Evolutionary conservation across 2,797 vertebrate genomes (phyloP).

Genomic region (Sebastes iracundus): DNA sequence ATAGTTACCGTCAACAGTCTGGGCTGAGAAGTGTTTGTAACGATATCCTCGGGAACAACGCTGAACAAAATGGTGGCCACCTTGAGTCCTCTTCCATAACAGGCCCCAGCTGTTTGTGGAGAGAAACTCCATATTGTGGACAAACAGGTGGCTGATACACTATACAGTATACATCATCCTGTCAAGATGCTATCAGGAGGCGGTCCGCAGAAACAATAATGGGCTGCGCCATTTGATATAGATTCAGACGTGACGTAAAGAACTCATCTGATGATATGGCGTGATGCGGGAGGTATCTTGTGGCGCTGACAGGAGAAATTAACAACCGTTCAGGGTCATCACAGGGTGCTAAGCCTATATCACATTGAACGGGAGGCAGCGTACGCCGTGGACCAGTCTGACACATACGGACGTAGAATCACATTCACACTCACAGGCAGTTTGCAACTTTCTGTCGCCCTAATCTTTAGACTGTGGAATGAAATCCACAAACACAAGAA

Average conservation of each 20-base stretch:
- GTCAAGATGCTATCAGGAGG: conserved; percentile 10
- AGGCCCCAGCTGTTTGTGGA: conserved; percentile 29
- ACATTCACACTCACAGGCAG: background rate
- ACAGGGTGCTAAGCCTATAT: background rate
- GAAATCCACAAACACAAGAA: background rate
- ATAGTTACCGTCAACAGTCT: conserved; percentile 77
- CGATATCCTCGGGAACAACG: conserved; percentile 53
- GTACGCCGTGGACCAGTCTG: background rate
- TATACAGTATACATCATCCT: background rate
- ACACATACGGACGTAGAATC: background rate
- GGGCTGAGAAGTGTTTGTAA: conserved; percentile 61
- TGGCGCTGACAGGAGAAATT: background rate
- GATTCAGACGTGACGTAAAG: conserved; percentile 2
- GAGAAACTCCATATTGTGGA: conserved; percentile 22
- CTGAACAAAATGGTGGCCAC: conserved; percentile 53
- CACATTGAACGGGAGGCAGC: background rate
- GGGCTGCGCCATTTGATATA: conserved; percentile 2
- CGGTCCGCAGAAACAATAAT: background rate
- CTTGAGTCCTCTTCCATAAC: conserved; percentile 10
- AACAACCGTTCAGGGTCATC: background rate
- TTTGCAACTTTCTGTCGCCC: background rate
- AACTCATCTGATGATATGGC: background rate
- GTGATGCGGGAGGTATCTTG: background rate
- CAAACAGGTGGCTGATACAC: conserved; percentile 37
- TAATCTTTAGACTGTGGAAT: background rate